Evolutionary conservation across 2,888 invertebrate species (phyloP), one percentile per base, ranked within the genome.

Genomic region (Caenorhabditis plicata): DNA sequence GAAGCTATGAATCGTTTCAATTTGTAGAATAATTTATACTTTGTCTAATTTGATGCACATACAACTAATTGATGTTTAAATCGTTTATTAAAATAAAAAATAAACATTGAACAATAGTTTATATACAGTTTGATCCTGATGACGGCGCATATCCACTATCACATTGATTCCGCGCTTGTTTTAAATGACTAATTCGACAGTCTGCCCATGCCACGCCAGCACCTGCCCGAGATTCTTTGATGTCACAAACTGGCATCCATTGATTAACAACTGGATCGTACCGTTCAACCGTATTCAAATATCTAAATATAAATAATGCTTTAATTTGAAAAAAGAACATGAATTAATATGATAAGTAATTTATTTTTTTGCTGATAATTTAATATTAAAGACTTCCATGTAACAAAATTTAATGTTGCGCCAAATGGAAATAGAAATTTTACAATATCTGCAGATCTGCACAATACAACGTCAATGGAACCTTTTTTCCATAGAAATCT

Each of bases 1-100:
- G 91, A 90, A 85, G 87, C 91, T 68, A 86, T 89, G 70, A 83
- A 85, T 13, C 85, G 88, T 71, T 58, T 58, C 33, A 15, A 40
- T 22, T 48, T 48, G 31, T 32, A 48, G 25, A 48, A 22, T 29
- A 22, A 11, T 7, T 32, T 8, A 9, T 41, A 8, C 17, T 25
- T 29, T 43, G 35, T 45, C 5, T 26, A n/a, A 19, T 36, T 9
- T 38, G 29, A 36, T 32, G 9, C 11, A 43, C n/a, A 17, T 15
- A 25, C 8, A 47, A 53, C 53, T 46, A 36, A 17, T 20, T 20
- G 29, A 13, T 4, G 20, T 26, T 40, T 15, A 15, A 25, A 22
- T 22, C 22, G 27, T 13, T n/a, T 8, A 39, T 48, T 29, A 27
- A n/a, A n/a, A n/a, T 27, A 26, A 13, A 39, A n/a, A 36, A 26